Percentiles rank a stretch among this genome's conserved stretches.
Evolutionary conservation across 2,888 invertebrate genomes (phyloP).

Genomic region (Hoplodrina blanda): DNA sequence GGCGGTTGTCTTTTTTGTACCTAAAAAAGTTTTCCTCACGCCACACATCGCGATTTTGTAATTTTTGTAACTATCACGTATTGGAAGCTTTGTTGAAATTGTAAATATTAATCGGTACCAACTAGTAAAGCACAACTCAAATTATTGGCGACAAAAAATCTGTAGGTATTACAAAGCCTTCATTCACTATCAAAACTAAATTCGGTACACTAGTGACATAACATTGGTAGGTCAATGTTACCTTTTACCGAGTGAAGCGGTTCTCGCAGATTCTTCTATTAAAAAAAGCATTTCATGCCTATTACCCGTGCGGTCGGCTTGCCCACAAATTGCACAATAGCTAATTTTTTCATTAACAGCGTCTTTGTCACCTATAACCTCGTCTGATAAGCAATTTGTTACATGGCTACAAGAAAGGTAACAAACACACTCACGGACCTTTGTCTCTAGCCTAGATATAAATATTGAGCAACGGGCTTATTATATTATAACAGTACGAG

Average conservation of each 20-base stretch:
- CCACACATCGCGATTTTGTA: background rate
- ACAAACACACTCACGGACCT: slow-evolving; percentile 81
- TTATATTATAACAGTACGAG: slow-evolving; percentile 84
- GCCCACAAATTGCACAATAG: slow-evolving; percentile 77
- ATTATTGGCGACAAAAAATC: slow-evolving; percentile 11
- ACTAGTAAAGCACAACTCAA: background rate
- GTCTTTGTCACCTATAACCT: slow-evolving; percentile 88
- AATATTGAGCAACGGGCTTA: slow-evolving; percentile 87
- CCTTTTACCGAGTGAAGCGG: slow-evolving; percentile 43
- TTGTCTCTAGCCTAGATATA: slow-evolving; percentile 85
- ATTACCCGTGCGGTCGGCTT: slow-evolving; percentile 76
- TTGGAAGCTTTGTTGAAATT: too few species aligned
- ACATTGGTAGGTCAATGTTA: slow-evolving; percentile 54
- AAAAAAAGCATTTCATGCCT: slow-evolving; percentile 77
- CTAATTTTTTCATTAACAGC: slow-evolving; percentile 80
- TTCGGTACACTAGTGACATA: slow-evolving; percentile 48
- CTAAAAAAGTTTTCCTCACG: too few species aligned
- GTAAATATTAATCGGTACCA: too few species aligned
- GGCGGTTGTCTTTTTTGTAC: too few species aligned
- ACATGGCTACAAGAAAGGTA: slow-evolving; percentile 87
- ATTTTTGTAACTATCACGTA: background rate
- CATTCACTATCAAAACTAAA: slow-evolving; percentile 28
- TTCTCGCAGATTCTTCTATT: slow-evolving; percentile 65
- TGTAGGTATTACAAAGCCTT: slow-evolving; percentile 1
- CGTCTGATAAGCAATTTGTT: slow-evolving; percentile 86